These are phyloP conservation scores for Plebejus melissa DNA, from an alignment of 2,888 invertebrate genomes.

Conservation along the genomic window DNA sequence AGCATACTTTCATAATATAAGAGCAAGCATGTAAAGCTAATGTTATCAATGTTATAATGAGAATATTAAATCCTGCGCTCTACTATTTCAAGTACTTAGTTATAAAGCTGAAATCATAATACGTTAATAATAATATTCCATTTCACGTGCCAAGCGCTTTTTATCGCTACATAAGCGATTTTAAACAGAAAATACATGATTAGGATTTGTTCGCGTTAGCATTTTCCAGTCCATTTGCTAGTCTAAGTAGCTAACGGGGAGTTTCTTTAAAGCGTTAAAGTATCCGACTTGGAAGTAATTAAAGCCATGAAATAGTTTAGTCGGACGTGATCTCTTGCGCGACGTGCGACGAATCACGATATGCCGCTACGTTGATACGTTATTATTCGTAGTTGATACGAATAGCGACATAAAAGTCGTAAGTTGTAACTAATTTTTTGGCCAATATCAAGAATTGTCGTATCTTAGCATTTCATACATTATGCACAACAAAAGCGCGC, in stretches of 20 bases:
- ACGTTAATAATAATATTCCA: too few species aligned
- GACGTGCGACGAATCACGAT: background rate
- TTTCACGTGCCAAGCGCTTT: too few species aligned
- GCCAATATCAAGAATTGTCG: too few species aligned
- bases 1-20: too few species aligned
- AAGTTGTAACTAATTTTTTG: too few species aligned
- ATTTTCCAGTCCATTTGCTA: constrained; percentile 16
- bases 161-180: background rate
- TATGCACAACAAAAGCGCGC: too few species aligned
- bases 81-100: too few species aligned
- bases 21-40: too few species aligned
- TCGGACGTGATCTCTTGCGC: background rate
- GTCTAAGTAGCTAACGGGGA: background rate
- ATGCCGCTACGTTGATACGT: background rate
- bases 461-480: too few species aligned
- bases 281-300: constrained; percentile 1
- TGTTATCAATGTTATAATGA: too few species aligned
- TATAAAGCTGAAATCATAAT: too few species aligned
- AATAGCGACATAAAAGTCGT: background rate
- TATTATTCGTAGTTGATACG: background rate
- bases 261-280: constrained; percentile 3
- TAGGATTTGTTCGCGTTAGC: background rate
- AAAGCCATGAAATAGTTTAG: constrained; percentile 9
- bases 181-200: background rate
- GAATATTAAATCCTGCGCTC: too few species aligned